Conservation (phyloP, 2,113 vertebrate genomes). For the Lophius piscatorius region DNA sequence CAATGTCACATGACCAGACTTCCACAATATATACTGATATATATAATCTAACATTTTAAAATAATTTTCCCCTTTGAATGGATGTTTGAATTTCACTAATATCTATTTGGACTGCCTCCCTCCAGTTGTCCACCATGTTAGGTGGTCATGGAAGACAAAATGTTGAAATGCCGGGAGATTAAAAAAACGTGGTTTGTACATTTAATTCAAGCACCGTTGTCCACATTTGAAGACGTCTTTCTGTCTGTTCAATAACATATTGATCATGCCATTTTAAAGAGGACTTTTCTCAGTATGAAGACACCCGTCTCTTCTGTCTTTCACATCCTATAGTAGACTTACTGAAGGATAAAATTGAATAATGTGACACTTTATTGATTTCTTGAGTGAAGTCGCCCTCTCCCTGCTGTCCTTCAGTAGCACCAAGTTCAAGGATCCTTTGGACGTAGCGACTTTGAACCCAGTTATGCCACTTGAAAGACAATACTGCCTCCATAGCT, state of each 20-base stretch:
- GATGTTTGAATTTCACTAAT: background rate
- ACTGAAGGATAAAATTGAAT: conserved; percentile 38
- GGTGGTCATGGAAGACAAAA: background rate
- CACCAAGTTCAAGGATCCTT: conserved; percentile 4
- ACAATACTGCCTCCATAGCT: no score
- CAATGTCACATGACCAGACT: no score
- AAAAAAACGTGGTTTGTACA: background rate
- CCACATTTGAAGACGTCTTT: background rate
- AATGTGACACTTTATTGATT: conserved; percentile 43
- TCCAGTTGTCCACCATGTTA: background rate
- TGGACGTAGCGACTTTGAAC: no score
- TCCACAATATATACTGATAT: no score
- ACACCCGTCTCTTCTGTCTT: conserved; percentile 1
- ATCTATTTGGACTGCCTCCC: no score
- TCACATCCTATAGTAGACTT: conserved; percentile 13
- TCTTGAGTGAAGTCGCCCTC: conserved; percentile 11
- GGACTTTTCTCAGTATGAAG: background rate
- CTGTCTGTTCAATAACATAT: background rate
- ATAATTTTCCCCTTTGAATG: no score
- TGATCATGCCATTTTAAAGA: background rate
- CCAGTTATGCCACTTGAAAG: no score
- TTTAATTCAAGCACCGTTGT: background rate
- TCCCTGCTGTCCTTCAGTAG: conserved; percentile 5
- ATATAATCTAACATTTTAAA: no score
- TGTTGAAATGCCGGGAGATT: background rate